Evolutionary conservation across 2,797 vertebrate genomes (phyloP), one percentile per base, ranked within the genome.

Genomic region (Danio albolineatus): DNA sequence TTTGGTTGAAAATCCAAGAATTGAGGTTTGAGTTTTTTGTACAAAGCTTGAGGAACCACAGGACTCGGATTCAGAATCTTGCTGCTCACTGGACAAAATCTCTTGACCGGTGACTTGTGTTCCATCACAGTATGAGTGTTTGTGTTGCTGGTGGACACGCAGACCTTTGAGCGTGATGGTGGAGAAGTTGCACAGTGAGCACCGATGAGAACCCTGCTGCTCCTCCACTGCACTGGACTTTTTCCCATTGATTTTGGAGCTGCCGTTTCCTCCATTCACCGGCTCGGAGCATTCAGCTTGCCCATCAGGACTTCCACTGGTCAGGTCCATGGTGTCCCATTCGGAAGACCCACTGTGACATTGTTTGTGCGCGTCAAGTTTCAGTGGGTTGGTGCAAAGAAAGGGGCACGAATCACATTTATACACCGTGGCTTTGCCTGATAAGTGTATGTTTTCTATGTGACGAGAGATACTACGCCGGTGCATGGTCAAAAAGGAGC

Each of bases 71-170:
- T 98, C 97, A 0, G 90, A 92, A 80, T 98, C 97, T 64, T 94
- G 93, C 13, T 95, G 93, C 10, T 95, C 87, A 4, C 91, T 94
- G 7, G 93, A 88, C 59, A 94, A 92, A 0, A 91, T 94, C 84
- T 98, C 96, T 0, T 94, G 95, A 90, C 92, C 94, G 86, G 94
- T 91, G 79, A 90, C 80, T 84, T 94, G 91, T 66, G 97, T 91
- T 90, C 98, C 97, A 89, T 99, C 98, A 83, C 98, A 99, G 90
- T 98, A 99, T 0, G 97, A 98, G 89, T 99, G 98, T 86, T 99
- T 99, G 88, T 99, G 96, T 89, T 99, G 98, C 92, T 99, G 98
- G 94, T 99, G 98, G 89, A 99, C 98, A 88, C 97, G 92, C 78
- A 99, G 95, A 86, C 98, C 98, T 94, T 99, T 99, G 88, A 99